Conservation (phyloP, 2,797 vertebrate genomes). For the Mormyrops attenuatus region DNA sequence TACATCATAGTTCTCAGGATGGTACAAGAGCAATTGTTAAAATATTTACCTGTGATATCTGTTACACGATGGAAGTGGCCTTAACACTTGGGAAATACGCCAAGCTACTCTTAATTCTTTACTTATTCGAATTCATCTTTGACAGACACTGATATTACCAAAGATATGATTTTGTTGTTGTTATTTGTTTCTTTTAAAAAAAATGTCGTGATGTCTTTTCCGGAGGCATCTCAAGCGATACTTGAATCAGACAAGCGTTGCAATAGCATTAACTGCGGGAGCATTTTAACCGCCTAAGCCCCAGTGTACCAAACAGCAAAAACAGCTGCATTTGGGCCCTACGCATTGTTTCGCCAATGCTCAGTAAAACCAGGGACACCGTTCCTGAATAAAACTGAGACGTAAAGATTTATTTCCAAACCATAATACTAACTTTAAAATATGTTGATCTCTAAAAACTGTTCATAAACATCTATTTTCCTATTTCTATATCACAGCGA, state of each 20-base stretch:
- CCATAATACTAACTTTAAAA: background rate
- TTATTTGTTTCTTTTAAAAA: background rate
- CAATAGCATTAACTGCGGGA: background rate
- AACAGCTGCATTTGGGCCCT: background rate
- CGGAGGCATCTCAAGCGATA: background rate
- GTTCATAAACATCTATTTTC: background rate
- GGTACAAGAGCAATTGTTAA: background rate
- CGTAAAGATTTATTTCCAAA: background rate
- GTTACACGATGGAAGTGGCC: background rate
- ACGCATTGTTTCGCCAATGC: background rate
- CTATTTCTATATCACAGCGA: background rate
- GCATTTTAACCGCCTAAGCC: background rate
- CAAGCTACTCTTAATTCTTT: background rate
- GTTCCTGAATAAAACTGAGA: background rate
- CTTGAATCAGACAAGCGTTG: background rate
- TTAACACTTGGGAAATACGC: background rate
- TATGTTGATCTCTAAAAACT: background rate
- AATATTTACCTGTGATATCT: background rate
- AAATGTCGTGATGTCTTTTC: background rate
- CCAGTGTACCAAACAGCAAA: background rate
- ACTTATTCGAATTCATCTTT: background rate
- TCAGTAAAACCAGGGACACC: background rate
- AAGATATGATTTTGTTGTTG: background rate
- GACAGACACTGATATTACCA: background rate
- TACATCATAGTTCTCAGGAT: slow-evolving; percentile 5